Evolutionary conservation across 2,888 invertebrate species (phyloP).

Genomic region (Drosophila pseudotalamancana): DNA sequence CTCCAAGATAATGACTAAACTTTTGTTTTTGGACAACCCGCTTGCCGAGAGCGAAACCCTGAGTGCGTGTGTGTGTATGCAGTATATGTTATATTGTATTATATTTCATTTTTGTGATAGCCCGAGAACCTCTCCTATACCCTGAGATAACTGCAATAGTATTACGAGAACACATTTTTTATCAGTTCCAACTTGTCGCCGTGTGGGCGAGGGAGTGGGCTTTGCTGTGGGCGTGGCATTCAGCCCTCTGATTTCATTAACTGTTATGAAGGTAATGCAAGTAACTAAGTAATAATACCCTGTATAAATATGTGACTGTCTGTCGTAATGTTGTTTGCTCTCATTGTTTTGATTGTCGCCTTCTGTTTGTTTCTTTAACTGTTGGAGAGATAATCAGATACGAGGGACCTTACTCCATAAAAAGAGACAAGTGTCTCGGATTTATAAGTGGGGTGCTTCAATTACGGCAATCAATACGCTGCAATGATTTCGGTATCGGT

Average conservation of each 20-base stretch:
- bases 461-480: neutral
- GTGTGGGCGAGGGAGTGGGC: neutral
- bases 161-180: slow-evolving; percentile 47
- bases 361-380: slow-evolving; percentile 24
- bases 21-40: slow-evolving; percentile 50
- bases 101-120: slow-evolving; percentile 72
- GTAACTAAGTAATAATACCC: slow-evolving; percentile 18
- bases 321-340: slow-evolving; percentile 27
- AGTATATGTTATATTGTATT: slow-evolving; percentile 58
- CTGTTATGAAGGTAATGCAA: slow-evolving; percentile 35
- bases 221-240: too few species aligned
- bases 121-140: slow-evolving; percentile 40
- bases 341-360: slow-evolving; percentile 18
- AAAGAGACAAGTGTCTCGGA: slow-evolving; percentile 1
- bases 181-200: slow-evolving; percentile 32
- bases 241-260: slow-evolving; percentile 42
- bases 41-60: neutral
- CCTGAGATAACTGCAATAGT: slow-evolving; percentile 63
- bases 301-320: neutral
- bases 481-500: too few species aligned
- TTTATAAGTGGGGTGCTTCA: slow-evolving; percentile 15
- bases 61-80: slow-evolving; percentile 18
- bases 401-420: slow-evolving; percentile 41
- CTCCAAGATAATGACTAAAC: slow-evolving; percentile 75
- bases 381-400: slow-evolving; percentile 45